phyloP scores from a whole-genome alignment of 2,888 invertebrate genomes.

The Andrena marginata region DNA sequence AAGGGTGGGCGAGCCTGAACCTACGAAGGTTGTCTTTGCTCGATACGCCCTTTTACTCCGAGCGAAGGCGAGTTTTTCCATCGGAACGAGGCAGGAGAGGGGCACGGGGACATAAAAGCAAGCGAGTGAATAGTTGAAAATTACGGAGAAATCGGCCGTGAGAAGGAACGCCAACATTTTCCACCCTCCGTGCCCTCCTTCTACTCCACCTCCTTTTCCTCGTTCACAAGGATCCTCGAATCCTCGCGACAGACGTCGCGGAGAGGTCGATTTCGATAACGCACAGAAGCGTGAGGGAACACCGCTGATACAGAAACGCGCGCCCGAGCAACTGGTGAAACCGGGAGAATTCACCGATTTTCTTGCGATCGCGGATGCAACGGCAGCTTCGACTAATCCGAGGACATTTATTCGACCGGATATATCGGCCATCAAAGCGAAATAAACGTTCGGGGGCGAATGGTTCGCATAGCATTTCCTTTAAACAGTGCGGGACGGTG shows the following conservation, averaged over 20 bases:
- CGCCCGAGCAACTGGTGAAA: no score
- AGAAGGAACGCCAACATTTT: constrained; percentile 61
- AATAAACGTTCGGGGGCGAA: no score
- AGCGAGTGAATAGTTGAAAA: constrained; percentile 72
- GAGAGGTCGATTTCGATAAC: constrained; percentile 1
- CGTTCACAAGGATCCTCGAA: constrained; percentile 22
- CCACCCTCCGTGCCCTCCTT: constrained; percentile 13
- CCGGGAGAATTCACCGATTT: no score
- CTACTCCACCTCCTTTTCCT: neutral
- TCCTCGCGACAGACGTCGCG: constrained; percentile 29
- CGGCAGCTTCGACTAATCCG: no score
- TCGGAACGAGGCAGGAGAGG: constrained; percentile 4
- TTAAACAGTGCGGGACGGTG: neutral
- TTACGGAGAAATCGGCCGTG: constrained; percentile 68
- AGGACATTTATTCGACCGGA: no score
- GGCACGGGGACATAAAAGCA: constrained; percentile 47
- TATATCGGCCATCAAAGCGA: no score
- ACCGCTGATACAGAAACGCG: no score
- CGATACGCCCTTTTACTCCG: constrained; percentile 36
- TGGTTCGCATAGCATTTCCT: neutral
- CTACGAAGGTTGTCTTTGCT: constrained; percentile 18
- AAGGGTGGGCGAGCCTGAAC: constrained; percentile 16
- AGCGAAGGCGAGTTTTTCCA: constrained; percentile 45
- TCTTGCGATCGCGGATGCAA: no score
- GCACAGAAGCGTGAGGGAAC: neutral